A percentile compares a stretch with the other conserved stretches of the same genome.
Evolutionary conservation across 2,888 invertebrate genomes (phyloP).

Genomic region (Dione juno): DNA sequence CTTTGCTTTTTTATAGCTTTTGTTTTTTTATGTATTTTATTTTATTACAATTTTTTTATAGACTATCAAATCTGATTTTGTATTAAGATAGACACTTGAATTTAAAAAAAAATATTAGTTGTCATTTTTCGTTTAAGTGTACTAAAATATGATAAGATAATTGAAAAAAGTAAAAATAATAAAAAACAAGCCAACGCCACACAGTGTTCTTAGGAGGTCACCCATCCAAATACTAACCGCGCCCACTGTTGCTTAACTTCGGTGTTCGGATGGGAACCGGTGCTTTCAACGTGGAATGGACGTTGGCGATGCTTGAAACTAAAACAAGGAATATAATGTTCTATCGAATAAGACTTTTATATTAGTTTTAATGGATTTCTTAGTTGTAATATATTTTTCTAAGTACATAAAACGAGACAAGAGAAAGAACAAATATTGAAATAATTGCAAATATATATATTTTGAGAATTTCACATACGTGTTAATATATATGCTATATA

Average conservation of each 20-base stretch:
- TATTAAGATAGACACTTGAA: no score
- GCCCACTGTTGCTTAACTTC: conserved; percentile 60
- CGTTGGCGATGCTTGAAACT: conserved; percentile 1
- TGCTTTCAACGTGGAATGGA: conserved; percentile 51
- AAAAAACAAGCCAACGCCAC: conserved; percentile 41
- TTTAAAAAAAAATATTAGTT: no score
- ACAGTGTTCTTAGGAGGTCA: conserved; percentile 65
- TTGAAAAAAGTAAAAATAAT: background rate
- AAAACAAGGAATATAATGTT: background rate
- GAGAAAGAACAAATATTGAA: no score
- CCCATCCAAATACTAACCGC: conserved; percentile 57
- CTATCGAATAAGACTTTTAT: background rate
- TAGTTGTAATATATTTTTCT: background rate
- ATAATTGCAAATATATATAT: no score
- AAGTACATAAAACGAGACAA: background rate
- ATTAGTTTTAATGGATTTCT: background rate
- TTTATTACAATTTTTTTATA: no score
- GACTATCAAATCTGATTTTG: no score
- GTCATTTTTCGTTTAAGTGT: no score
- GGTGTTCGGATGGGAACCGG: conserved; percentile 59
- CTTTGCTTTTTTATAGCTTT: no score
- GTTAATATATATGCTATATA: no score
- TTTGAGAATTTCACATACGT: no score
- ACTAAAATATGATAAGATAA: no score
- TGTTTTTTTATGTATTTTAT: no score